Base-by-base conservation (phyloP, 2,888 invertebrate genomes). In the Apomyelois bistriatella region DNA sequence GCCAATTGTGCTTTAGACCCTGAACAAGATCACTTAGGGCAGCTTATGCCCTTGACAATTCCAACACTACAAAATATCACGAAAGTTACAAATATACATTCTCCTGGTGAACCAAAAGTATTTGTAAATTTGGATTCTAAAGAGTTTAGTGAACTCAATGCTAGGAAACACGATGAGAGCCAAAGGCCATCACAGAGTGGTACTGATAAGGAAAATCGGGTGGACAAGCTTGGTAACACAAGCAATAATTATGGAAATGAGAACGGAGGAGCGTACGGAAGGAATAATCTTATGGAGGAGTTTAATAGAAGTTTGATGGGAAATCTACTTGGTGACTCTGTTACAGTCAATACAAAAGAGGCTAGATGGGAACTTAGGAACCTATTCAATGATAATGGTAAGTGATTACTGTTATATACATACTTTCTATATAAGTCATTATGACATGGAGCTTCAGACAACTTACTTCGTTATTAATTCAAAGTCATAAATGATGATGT, bases 301-400 rank as follows among this genome's bases (percentile, higher is more conserved):
- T 90, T 90, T 52, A 85, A 90, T 61, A 82, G 84, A 62, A 90
- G 90, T 66, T 68, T 90, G 43, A 83, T 91, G 85, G 79, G 84
- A 12, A 92, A 92, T 61, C 68, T 92, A 0, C 81, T 92, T 10
- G 90, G 91, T 7, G 92, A 92, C 68, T 92, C 92, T 53, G 87
- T 93, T 13, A 95, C 94, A 4, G 93, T 94, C 0, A 93, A 94
- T 66, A 94, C 94, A 0, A 94, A 93, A 65, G 94, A 94, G 68
- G 94, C 94, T 0, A 83, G 93, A 72, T 92, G 93, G 76, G 92
- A 93, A 50, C 90, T 95, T 15, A 89, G 93, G 58, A 92, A 93
- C 58, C 77, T 93, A 57, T 94, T 93, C 79, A 92, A 91, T 69
- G 90, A 86, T 58, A 86, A 87, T 74, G 89, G 90, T 86, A 75